phyloP scores from a whole-genome alignment of 2,888 invertebrate genomes.

The Pandemis cinnamomeana region DNA sequence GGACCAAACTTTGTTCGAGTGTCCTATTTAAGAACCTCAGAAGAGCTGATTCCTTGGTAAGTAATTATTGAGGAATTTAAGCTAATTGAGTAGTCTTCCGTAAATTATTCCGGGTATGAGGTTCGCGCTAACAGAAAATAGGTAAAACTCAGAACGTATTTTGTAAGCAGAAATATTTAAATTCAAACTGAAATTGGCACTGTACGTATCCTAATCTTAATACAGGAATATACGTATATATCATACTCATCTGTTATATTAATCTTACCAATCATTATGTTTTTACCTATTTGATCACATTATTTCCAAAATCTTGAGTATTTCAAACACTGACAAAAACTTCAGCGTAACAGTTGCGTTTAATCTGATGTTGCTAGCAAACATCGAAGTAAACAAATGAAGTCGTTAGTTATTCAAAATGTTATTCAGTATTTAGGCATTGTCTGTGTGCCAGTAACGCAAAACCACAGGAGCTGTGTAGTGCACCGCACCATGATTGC shows the following conservation, averaged over 20 bases:
- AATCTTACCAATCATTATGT: no score
- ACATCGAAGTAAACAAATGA: conserved; percentile 10
- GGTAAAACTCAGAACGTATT: no score
- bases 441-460: conserved; percentile 30
- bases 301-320: not conserved
- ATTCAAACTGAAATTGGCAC: no score
- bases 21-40: conserved; percentile 27
- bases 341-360: not conserved
- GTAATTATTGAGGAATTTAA: conserved; percentile 22
- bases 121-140: not conserved
- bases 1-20: conserved; percentile 24
- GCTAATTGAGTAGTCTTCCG: not conserved
- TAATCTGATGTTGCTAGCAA: not conserved
- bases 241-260: no score
- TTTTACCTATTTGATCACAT: no score
- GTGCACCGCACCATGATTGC: conserved; percentile 32
- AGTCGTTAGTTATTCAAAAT: conserved; percentile 29
- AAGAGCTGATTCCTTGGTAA: conserved; percentile 19
- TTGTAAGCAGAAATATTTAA: no score
- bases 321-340: not conserved
- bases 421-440: conserved; percentile 23
- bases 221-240: no score
- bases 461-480: conserved; percentile 38
- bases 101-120: not conserved
- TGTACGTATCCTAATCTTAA: no score